Evolutionary conservation across 2,888 invertebrate species (phyloP).

Genomic region (Microplitis manilae): DNA sequence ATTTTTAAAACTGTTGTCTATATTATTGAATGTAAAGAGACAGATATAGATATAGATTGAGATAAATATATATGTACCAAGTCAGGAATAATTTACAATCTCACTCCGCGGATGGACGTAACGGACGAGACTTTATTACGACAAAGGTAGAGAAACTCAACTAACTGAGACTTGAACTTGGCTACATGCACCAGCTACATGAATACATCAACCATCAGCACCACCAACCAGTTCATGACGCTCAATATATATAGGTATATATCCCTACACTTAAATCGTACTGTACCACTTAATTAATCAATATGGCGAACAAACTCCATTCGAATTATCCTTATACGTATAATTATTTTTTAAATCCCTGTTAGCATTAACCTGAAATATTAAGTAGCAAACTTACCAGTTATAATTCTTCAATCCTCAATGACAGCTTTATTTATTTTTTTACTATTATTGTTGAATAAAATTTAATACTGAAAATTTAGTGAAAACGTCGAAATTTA

Average conservation of each 20-base stretch:
- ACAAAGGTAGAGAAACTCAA: constrained; percentile 61
- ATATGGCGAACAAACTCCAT: constrained; percentile 18
- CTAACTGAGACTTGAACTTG: constrained; percentile 56
- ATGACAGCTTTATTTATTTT: not conserved
- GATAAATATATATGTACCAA: not conserved
- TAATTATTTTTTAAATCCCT: not conserved
- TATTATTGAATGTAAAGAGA: not conserved
- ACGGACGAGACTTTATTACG: constrained; percentile 52
- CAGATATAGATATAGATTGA: not conserved
- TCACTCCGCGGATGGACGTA: constrained; percentile 40
- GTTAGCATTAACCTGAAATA: not conserved
- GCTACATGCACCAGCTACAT: constrained; percentile 32
- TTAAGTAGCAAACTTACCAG: not conserved
- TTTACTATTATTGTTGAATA: not conserved
- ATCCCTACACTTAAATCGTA: not conserved
- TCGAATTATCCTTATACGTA: not conserved
- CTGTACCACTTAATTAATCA: constrained; percentile 15
- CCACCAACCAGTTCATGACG: not conserved
- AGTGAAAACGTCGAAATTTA: not conserved
- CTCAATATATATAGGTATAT: not conserved
- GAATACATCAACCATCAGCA: not conserved
- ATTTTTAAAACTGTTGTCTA: constrained; percentile 18
- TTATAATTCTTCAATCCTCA: not conserved
- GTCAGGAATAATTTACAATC: constrained; percentile 18
- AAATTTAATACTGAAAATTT: too few species aligned